These are phyloP conservation scores for Anguilla marmorata DNA, from an alignment of 2,797 vertebrate species.

Conservation along the genomic window DNA sequence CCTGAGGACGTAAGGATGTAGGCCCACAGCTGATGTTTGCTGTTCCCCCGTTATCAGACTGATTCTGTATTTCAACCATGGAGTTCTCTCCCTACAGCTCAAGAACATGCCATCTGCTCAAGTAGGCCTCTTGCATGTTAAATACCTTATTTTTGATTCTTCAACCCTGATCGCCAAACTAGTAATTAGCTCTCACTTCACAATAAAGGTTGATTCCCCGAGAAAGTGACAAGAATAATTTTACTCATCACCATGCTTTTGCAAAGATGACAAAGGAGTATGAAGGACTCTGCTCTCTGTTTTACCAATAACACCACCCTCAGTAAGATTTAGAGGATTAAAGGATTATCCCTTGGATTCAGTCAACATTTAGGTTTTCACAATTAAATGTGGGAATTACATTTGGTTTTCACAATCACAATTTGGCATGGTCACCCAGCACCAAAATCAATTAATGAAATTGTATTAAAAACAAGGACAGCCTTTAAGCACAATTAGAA, in stretches of 20 bases:
- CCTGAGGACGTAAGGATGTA: conserved; percentile 52
- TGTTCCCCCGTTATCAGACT: conserved; percentile 59
- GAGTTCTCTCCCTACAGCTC: conserved; percentile 42
- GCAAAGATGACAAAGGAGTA: not conserved
- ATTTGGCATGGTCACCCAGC: not conserved
- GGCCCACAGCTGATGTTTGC: conserved; percentile 51
- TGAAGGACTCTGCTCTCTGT: not conserved
- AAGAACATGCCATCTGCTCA: conserved; percentile 51
- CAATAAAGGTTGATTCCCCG: conserved; percentile 22
- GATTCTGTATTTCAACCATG: conserved; percentile 45
- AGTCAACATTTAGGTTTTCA: not conserved
- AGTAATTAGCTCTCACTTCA: conserved; percentile 29
- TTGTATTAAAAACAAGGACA: too few species aligned
- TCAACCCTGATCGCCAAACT: conserved; percentile 34
- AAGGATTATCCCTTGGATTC: not conserved
- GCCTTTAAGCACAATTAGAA: not conserved
- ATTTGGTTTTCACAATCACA: not conserved
- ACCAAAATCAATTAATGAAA: not conserved
- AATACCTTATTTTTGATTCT: conserved; percentile 38
- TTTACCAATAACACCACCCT: not conserved
- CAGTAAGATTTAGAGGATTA: not conserved
- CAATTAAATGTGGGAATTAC: not conserved
- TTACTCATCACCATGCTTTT: not conserved
- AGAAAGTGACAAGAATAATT: conserved; percentile 3
- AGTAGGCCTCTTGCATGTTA: conserved; percentile 45